Evolutionary conservation across 2,888 invertebrate species (phyloP).

Genomic region (Dicycla oo): DNA sequence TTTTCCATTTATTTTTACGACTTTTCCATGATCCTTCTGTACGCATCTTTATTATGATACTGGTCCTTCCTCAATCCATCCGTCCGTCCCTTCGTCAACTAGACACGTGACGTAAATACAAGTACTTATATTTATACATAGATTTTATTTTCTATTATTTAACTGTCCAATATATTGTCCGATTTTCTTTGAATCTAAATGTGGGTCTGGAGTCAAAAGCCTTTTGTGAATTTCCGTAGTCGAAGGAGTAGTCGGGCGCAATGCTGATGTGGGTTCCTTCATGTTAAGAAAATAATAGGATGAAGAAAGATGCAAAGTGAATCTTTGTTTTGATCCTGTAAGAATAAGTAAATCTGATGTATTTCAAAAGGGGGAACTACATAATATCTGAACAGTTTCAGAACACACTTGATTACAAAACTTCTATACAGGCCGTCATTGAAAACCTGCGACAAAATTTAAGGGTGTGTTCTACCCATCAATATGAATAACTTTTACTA

Average conservation of each 20-base stretch:
- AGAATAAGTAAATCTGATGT: background rate
- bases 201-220: constrained; percentile 33
- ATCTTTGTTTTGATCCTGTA: constrained; percentile 7
- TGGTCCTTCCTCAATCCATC: constrained; percentile 39
- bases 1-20: too few species aligned
- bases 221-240: constrained; percentile 29
- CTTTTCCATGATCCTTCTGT: constrained; percentile 25
- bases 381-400: too few species aligned
- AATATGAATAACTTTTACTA: too few species aligned
- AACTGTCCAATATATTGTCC: constrained; percentile 53
- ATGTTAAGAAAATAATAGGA: constrained; percentile 16
- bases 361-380: background rate
- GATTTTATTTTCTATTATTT: constrained; percentile 52
- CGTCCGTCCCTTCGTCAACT: constrained; percentile 61
- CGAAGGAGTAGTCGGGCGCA: constrained; percentile 2
- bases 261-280: constrained; percentile 28
- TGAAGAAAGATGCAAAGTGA: constrained; percentile 10
- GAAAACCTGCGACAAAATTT: too few species aligned
- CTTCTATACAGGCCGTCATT: too few species aligned
- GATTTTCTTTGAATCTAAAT: constrained; percentile 38
- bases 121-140: constrained; percentile 41
- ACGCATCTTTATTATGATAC: background rate
- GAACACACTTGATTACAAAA: too few species aligned
- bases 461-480: too few species aligned
- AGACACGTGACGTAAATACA: constrained; percentile 56